Evolutionary conservation across 2,888 invertebrate species (phyloP).

Genomic region (Odontocolon sp.): DNA sequence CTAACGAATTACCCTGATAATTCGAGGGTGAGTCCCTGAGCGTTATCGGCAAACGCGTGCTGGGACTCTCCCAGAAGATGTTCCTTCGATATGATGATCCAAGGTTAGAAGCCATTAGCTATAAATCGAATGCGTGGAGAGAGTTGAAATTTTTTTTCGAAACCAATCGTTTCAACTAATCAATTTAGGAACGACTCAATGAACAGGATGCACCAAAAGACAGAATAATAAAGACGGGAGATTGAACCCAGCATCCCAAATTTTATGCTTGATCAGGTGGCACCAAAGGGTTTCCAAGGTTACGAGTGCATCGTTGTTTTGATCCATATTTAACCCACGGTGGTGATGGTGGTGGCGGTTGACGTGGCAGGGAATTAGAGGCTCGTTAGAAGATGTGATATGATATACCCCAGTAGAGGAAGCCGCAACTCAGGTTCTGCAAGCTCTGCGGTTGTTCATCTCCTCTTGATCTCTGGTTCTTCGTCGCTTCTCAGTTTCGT

Average conservation of each 20-base stretch:
- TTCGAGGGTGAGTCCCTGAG: conserved; percentile 41
- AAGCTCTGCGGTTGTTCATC: too few species aligned
- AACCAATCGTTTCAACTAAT: too few species aligned
- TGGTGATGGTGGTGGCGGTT: conserved; percentile 21
- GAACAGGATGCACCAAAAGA: too few species aligned
- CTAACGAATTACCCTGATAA: conserved; percentile 53
- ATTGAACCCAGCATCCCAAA: neutral
- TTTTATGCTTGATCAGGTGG: conserved; percentile 2
- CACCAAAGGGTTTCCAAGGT: neutral
- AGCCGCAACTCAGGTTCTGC: too few species aligned
- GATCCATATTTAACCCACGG: neutral
- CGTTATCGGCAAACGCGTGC: conserved; percentile 27
- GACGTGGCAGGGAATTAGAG: conserved; percentile 34
- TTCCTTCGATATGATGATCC: neutral
- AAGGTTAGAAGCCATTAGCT: too few species aligned
- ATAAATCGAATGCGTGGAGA: too few species aligned
- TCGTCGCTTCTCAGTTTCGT: conserved; percentile 5
- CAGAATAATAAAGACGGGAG: too few species aligned
- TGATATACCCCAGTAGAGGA: neutral
- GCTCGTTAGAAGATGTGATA: conserved; percentile 39
- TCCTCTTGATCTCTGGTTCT: conserved; percentile 13
- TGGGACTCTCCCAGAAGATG: neutral
- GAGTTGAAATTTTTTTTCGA: too few species aligned
- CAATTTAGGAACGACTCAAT: too few species aligned
- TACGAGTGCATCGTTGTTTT: conserved; percentile 7